A percentile compares a stretch with the other conserved stretches of the same genome.
phyloP scores from a whole-genome alignment of 2,113 vertebrate species.

The Pteruthius melanotis region DNA sequence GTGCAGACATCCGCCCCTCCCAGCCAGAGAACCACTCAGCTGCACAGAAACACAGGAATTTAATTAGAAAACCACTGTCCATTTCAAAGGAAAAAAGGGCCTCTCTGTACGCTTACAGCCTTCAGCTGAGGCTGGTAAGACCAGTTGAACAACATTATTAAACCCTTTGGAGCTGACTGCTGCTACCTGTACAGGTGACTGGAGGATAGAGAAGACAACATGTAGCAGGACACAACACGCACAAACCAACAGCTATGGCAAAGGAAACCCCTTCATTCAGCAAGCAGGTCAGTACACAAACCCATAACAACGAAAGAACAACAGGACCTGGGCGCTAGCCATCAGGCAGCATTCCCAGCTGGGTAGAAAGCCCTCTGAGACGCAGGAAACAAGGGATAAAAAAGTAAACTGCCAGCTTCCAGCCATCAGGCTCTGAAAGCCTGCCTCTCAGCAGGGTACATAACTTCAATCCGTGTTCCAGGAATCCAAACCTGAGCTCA shows the following conservation, averaged over 20 bases:
- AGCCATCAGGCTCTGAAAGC: background rate
- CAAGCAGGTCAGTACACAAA: background rate
- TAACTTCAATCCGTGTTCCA: background rate
- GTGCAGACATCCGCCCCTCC: accelerated
- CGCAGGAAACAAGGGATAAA: background rate
- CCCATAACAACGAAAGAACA: background rate
- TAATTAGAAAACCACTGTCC: background rate
- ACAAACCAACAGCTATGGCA: background rate
- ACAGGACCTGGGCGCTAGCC: background rate
- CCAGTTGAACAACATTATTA: background rate
- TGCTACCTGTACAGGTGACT: background rate
- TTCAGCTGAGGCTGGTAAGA: background rate
- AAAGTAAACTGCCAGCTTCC: background rate
- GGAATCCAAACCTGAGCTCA: background rate
- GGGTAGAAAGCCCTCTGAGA: background rate
- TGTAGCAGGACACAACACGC: background rate
- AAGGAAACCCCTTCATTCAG: background rate
- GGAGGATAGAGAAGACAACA: background rate
- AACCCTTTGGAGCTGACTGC: background rate
- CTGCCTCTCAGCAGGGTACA: background rate
- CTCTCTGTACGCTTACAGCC: background rate
- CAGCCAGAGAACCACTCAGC: background rate
- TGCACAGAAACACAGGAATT: background rate
- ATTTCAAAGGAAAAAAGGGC: background rate
- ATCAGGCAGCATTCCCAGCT: background rate